These are phyloP conservation scores for Saccostrea cuccullata DNA, from an alignment of 1,140 invertebrate species.

Conservation along the genomic window DNA sequence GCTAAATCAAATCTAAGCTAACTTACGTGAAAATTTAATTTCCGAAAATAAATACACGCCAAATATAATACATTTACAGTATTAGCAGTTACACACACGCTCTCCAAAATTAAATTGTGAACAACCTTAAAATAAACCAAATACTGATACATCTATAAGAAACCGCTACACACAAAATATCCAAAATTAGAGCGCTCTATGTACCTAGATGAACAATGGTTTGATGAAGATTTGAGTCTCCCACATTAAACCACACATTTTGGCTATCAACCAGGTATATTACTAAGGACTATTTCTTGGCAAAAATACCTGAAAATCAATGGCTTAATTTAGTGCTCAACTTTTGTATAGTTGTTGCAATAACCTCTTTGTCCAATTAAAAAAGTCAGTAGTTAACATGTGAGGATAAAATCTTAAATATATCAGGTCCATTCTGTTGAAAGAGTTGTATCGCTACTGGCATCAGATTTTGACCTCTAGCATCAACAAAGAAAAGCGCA, in stretches of 20 bases:
- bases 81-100: constrained; percentile 75
- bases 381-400: no score
- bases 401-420: constrained; percentile 67
- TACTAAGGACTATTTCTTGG: constrained; percentile 77
- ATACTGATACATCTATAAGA: neutral
- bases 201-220: constrained; percentile 70
- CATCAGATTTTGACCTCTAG: constrained; percentile 70
- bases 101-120: constrained; percentile 80
- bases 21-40: no score
- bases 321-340: no score
- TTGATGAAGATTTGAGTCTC: constrained; percentile 78
- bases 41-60: no score
- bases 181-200: no score
- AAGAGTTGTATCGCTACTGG: constrained; percentile 79
- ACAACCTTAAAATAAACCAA: constrained; percentile 59
- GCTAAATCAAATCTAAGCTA: no score
- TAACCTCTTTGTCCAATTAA: no score
- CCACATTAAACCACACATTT: constrained; percentile 81
- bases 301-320: constrained; percentile 76
- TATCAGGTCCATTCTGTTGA: constrained; percentile 65
- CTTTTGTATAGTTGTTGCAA: no score
- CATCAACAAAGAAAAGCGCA: constrained; percentile 77
- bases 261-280: constrained; percentile 79
- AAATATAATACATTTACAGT: neutral
- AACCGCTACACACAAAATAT: no score